Base-by-base conservation (phyloP, 2,113 vertebrate genomes). In the Pseudorhombus dupliciocellatus region DNA sequence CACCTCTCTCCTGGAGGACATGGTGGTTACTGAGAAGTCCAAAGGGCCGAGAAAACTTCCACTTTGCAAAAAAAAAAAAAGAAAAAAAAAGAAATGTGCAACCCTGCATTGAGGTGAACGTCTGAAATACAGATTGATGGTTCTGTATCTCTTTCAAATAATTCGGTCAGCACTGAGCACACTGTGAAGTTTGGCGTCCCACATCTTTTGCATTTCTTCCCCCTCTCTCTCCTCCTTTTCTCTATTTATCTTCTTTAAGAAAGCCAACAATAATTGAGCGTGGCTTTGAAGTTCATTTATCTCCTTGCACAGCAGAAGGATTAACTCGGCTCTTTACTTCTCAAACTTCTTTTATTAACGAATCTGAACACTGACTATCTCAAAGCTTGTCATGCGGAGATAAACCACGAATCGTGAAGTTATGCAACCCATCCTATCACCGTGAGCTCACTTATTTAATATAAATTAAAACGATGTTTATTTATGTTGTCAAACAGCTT, bases 231-330 rank as follows among this genome's bases (percentile, higher is more conserved):
- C 53, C 16, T 66, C 67, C 46, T 50, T 7, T 50, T 21, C 21
- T 71, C 46, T 50, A 20, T 50, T 21, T 50, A 50, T 50, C 46
- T 50, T 50, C 16, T 15, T 44, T 44, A 18, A 18, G 40, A 44
- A 18, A 18, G 40, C 34, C 54, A 16, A 52, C 50, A 53, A 60
- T 59, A 60, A 67, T 15, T 59, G 22, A 67, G 28, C 53, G 37
- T 10, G 53, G 68, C 54, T 75, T 65, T 73, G 46, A 79, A 46
- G 40, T 73, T 55, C 9, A 54, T 58, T 37, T 20, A 50, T 50
- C 34, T 57, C 15, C 20, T 57, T 72, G 8, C 66, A 62, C 2
- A 62, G 16, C 42, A 57, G 9, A 2, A 26, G 16, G 30, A 62
- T 20, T 56, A 40, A 18, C 16, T 44, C 40, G 0, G 28, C 16